Percentiles rank a stretch among this genome's conserved stretches.
These are phyloP conservation scores for Hydropsyche tenuis DNA, from an alignment of 1,140 invertebrate species.

Conservation along the genomic window DNA sequence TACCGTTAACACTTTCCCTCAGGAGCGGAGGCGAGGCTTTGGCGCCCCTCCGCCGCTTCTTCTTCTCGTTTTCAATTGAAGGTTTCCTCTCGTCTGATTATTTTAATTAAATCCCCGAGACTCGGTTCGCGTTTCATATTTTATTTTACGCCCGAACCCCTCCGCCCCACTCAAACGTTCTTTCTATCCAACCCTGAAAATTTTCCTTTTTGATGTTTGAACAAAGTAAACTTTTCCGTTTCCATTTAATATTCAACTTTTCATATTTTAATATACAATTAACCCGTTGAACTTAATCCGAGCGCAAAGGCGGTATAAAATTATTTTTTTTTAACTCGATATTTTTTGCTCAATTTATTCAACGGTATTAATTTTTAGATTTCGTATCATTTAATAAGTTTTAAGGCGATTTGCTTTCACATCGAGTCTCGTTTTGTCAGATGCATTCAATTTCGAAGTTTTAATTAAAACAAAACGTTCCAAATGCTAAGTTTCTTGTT, in stretches of 20 bases:
- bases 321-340: no score
- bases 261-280: conserved; percentile 8
- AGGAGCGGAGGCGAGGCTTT: not conserved
- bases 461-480: no score
- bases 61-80: conserved; percentile 14
- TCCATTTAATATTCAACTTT: conserved; percentile 19
- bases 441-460: no score
- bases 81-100: conserved; percentile 8
- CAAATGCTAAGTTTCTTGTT: no score
- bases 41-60: not conserved
- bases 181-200: not conserved
- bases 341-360: not conserved
- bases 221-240: conserved; percentile 16
- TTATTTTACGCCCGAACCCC: not conserved
- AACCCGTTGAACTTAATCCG: conserved; percentile 13
- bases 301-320: not conserved
- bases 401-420: not conserved
- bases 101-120: conserved; percentile 19
- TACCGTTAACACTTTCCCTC: conserved; percentile 16
- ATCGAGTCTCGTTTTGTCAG: no score
- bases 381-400: conserved; percentile 1
- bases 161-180: no score
- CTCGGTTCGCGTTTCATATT: conserved; percentile 1
- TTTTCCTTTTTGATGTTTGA: conserved; percentile 9
- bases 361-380: not conserved